Conservation (phyloP, 1,140 invertebrate species). For the Drosophila malerkotliana region DNA sequence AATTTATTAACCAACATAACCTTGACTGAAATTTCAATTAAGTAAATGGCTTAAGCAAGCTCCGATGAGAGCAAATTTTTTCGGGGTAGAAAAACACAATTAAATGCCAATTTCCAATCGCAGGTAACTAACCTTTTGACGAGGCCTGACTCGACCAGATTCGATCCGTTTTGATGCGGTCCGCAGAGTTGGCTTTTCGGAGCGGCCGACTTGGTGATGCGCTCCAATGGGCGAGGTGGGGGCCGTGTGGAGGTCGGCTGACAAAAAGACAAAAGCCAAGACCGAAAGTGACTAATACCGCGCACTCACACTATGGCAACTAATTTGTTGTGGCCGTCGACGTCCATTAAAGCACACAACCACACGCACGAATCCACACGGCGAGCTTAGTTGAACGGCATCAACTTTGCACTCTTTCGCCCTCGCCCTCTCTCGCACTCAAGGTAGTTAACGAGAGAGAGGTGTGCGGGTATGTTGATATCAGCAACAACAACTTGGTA, state of each 20-base stretch:
- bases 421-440: conserved; percentile 19
- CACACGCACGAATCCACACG: conserved; percentile 7
- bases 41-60: conserved; percentile 45
- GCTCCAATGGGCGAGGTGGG: conserved; percentile 35
- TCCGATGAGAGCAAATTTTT: conserved; percentile 16
- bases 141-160: conserved; percentile 22
- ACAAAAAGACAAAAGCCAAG: conserved; percentile 56
- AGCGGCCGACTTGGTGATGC: conserved; percentile 36
- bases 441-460: conserved; percentile 52
- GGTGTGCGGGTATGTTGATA: conserved; percentile 10
- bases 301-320: conserved; percentile 32
- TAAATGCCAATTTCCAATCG: conserved; percentile 26
- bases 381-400: conserved; percentile 42
- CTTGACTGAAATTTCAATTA: conserved; percentile 53
- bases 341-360: conserved; percentile 17
- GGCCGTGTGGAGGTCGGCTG: conserved; percentile 20
- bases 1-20: conserved; percentile 54
- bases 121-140: conserved; percentile 48
- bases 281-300: conserved; percentile 69
- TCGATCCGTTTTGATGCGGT: conserved; percentile 26
- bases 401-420: conserved; percentile 49
- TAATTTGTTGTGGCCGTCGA: conserved; percentile 36
- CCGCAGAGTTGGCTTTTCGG: conserved; percentile 19
- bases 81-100: conserved; percentile 16
- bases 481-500: conserved; percentile 15